Conservation (phyloP, 1,140 invertebrate species). For the Drosophila sechellia region DNA sequence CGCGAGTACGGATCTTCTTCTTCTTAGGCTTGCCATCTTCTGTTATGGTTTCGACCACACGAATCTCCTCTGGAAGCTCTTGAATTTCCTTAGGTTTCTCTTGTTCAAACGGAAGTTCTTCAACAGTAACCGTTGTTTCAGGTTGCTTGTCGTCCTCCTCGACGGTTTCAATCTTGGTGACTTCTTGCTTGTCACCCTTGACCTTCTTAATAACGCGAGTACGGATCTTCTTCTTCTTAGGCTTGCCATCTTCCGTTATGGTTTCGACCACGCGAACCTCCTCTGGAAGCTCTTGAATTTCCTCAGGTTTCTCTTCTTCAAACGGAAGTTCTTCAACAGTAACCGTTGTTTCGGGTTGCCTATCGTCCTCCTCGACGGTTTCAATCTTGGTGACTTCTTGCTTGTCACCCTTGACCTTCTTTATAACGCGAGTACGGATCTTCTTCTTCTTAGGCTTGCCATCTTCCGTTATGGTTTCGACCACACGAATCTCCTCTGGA, state of each 20-base stretch:
- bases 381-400: constrained; percentile 6
- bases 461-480: constrained; percentile 1
- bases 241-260: constrained; percentile 2
- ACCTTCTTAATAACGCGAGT: constrained; percentile 7
- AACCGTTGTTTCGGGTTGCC: not conserved
- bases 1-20: constrained; percentile 7
- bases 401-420: constrained; percentile 8
- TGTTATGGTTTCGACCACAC: not conserved
- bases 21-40: constrained; percentile 7
- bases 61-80: constrained; percentile 3
- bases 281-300: constrained; percentile 2
- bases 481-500: constrained; percentile 1
- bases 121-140: not conserved
- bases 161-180: constrained; percentile 2
- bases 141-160: constrained; percentile 1
- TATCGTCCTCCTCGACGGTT: constrained; percentile 1
- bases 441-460: constrained; percentile 7
- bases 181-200: constrained; percentile 6
- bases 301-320: not conserved
- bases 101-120: constrained; percentile 1
- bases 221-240: constrained; percentile 7
- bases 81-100: not conserved
- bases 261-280: constrained; percentile 1
- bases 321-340: constrained; percentile 1
- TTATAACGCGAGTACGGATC: constrained; percentile 1